These are phyloP conservation scores for Mastigias papua DNA, from an alignment of 30 jellyfish, hydroid and myxozoan species.

Conservation along the genomic window DNA sequence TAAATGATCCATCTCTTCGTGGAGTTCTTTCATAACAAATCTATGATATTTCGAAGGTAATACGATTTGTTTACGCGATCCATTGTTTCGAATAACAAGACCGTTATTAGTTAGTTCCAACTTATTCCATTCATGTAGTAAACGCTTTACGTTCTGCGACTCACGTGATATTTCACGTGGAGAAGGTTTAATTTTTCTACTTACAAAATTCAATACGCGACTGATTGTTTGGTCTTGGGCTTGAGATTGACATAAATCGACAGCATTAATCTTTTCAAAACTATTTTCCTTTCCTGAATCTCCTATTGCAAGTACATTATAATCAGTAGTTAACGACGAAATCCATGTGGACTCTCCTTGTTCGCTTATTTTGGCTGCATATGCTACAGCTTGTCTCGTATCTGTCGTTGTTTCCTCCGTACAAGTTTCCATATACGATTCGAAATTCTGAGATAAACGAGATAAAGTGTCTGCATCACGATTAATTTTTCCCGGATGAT, in stretches of 20 bases:
- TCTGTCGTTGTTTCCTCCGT: constrained; percentile 25
- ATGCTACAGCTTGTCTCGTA: constrained; percentile 19
- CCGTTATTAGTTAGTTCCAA: constrained; percentile 4
- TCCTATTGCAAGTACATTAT: not conserved
- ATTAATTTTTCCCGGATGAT: constrained; percentile 46
- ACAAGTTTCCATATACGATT: constrained; percentile 26
- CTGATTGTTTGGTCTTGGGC: not conserved
- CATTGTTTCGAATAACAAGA: not conserved
- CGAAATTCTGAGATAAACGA: constrained; percentile 23
- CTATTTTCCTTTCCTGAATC: not conserved
- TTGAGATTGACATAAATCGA: constrained; percentile 10
- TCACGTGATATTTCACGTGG: not conserved
- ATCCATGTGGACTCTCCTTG: constrained; percentile 7
- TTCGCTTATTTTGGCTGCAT: not conserved
- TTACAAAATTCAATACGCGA: constrained; percentile 2
- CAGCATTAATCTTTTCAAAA: not conserved
- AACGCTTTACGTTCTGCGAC: constrained; percentile 4
- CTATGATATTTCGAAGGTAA: constrained; percentile 34
- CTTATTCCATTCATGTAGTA: constrained; percentile 4
- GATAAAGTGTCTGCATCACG: constrained; percentile 33
- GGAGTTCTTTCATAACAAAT: constrained; percentile 22
- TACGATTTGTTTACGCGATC: constrained; percentile 32
- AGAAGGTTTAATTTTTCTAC: not conserved
- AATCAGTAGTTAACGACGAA: not conserved
- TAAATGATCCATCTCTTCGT: constrained; percentile 61